Base-by-base conservation (phyloP, 2,797 vertebrate genomes). In the Pitangus sulphuratus region DNA sequence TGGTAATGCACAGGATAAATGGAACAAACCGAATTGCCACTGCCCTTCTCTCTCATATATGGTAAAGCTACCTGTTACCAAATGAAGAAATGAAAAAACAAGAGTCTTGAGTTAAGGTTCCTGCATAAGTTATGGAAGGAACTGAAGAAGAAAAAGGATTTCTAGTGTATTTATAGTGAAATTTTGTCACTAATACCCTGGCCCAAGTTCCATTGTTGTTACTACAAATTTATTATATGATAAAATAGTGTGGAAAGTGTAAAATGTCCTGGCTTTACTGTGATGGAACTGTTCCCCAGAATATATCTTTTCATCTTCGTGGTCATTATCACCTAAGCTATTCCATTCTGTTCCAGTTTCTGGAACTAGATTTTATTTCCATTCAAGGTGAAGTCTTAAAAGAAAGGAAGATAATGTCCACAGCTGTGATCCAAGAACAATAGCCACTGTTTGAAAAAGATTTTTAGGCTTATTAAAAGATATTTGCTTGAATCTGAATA, bases 311-410 rank as follows among this genome's bases (percentile, higher is more conserved):
- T 91, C 35, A 31, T 89, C 69, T 91, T 92, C 95, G 70, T 79
- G 78, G 58, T 94, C 79, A 51, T 94, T 95, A 88, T 93, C 1
- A 0, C 40, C 61, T 78, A 84, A 94, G 76, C 8, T 82, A 92
- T 91, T 93, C 58, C 37, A 51, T 75, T 84, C 74, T 96, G 7
- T 84, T 95, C 84, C 72, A 95, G 20, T 69, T 89, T 82, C 33
- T 72, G 42, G 42, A 84, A 45, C 26, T 26, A 66, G 13, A 62
- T 66, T 76, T 79, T 86, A 33, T 64, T 91, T 90, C 45, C 33
- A 42, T 80, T 68, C 33, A 71, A 71, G 48, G 26, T 70, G 37
- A 94, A 58, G 9, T 45, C 31, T 56, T 83, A 47, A 87, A 83
- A 62, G 8, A 42, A 81, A 66, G 9, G 11, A 74, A 77, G 12